A percentile compares a stretch with the other conserved stretches of the same genome.
Conservation (phyloP, 2,113 vertebrate genomes). For the Meriones unguiculatus region DNA sequence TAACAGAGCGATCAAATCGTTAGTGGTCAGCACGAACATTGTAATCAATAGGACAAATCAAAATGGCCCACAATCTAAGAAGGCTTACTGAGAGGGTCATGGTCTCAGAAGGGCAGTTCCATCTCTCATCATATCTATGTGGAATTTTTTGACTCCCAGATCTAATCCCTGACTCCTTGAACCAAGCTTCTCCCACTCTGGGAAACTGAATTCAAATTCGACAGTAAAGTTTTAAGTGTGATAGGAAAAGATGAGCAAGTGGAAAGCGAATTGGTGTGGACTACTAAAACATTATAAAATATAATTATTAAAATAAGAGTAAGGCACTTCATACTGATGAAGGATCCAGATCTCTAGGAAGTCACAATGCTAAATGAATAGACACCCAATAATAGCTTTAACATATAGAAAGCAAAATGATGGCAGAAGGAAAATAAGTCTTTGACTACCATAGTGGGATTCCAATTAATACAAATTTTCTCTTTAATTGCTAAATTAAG, state of each 20-base stretch:
- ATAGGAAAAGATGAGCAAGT: background rate
- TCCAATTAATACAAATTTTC: conserved; percentile 12
- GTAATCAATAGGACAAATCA: background rate
- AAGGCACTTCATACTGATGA: background rate
- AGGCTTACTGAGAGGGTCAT: background rate
- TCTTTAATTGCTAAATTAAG: conserved; percentile 35
- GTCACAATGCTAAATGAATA: background rate
- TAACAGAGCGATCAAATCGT: background rate
- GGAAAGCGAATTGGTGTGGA: background rate
- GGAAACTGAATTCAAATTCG: background rate
- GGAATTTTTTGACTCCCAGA: background rate
- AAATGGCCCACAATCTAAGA: background rate
- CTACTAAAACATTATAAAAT: background rate
- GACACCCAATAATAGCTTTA: background rate
- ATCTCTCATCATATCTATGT: background rate
- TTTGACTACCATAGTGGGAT: background rate
- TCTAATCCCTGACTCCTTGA: background rate
- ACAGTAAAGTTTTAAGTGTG: too few species aligned
- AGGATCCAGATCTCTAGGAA: background rate
- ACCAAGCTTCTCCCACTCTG: too few species aligned
- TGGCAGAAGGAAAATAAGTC: background rate
- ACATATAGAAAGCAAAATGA: conserved; percentile 19
- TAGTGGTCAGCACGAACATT: background rate
- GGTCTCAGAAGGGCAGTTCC: background rate
- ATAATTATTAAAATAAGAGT: background rate